Conservation (phyloP, 2,888 invertebrate species). For the Oasisia sp. region DNA sequence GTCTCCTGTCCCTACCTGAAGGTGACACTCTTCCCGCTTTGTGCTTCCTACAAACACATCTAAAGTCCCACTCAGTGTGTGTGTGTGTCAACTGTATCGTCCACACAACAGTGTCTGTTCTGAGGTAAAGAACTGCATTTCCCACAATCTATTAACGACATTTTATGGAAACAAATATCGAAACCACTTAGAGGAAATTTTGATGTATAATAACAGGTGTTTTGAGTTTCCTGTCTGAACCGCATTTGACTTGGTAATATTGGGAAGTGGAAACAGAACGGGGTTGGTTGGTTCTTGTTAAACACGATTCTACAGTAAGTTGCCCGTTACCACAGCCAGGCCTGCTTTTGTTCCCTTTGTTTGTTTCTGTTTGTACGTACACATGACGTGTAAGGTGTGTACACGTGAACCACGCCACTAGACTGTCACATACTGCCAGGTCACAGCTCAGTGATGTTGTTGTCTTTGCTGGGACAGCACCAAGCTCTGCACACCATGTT, state of each 20-base stretch:
- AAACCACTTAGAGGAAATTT: background rate
- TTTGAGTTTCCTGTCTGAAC: background rate
- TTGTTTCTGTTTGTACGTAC: background rate
- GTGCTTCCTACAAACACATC: background rate
- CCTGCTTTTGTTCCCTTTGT: background rate
- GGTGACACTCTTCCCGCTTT: background rate
- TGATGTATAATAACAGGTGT: background rate
- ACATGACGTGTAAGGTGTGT: background rate
- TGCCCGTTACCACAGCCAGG: slow-evolving; percentile 9
- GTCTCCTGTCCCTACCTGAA: background rate
- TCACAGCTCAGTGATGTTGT: background rate
- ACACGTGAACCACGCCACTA: background rate
- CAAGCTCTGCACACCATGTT: background rate
- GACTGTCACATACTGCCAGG: background rate
- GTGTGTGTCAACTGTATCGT: background rate
- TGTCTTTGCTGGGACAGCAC: background rate
- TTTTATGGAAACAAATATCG: background rate
- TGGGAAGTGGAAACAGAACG: background rate
- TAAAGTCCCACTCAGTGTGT: background rate
- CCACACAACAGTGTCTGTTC: background rate
- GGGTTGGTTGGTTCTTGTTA: background rate
- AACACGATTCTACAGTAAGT: background rate
- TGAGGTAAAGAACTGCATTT: background rate
- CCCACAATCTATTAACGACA: background rate
- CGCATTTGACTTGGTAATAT: background rate